A percentile compares a stretch with the other conserved stretches of the same genome.
Conservation (phyloP, 37 sponge, comb jelly and placozoan species). For the Geodia barretti region DNA sequence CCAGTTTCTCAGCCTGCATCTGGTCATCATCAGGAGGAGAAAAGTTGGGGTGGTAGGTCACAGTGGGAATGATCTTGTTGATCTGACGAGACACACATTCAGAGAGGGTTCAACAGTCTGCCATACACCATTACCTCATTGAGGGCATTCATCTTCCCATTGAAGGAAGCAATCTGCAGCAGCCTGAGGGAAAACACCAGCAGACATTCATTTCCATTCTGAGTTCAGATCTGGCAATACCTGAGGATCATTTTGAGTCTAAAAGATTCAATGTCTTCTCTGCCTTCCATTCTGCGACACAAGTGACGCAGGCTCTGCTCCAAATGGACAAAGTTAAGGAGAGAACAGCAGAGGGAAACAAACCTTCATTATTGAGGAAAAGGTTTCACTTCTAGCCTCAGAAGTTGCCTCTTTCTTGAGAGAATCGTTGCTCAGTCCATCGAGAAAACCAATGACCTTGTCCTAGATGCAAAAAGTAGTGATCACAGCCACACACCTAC, state of each 20-base stretch:
- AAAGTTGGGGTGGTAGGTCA: slow-evolving; percentile 60
- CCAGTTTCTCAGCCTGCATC: slow-evolving; percentile 66
- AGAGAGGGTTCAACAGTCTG: background rate
- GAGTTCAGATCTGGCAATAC: too few species aligned
- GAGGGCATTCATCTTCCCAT: slow-evolving; percentile 99
- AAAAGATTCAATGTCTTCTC: slow-evolving; percentile 72
- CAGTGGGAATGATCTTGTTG: slow-evolving; percentile 75
- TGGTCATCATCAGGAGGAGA: slow-evolving; percentile 66
- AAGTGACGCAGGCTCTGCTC: slow-evolving; percentile 67
- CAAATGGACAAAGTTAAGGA: background rate
- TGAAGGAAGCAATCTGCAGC: slow-evolving; percentile 90
- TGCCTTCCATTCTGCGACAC: slow-evolving; percentile 42
- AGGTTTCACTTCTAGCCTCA: slow-evolving; percentile 81
- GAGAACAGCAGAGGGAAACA: background rate
- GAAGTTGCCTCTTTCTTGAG: slow-evolving; percentile 88
- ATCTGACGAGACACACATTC: too few species aligned
- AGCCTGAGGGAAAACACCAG: slow-evolving; percentile 52
- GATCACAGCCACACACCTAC: too few species aligned
- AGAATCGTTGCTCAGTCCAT: slow-evolving; percentile 81
- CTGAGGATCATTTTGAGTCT: slow-evolving; percentile 88
- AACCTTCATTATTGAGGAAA: slow-evolving; percentile 88
- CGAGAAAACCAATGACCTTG: slow-evolving; percentile 69
- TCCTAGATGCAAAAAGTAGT: slow-evolving; percentile 33
- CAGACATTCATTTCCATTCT: too few species aligned
- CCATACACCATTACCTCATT: slow-evolving; percentile 73